Conservation (phyloP, 2,888 invertebrate species). For the Scrobipalpa atriplicella region DNA sequence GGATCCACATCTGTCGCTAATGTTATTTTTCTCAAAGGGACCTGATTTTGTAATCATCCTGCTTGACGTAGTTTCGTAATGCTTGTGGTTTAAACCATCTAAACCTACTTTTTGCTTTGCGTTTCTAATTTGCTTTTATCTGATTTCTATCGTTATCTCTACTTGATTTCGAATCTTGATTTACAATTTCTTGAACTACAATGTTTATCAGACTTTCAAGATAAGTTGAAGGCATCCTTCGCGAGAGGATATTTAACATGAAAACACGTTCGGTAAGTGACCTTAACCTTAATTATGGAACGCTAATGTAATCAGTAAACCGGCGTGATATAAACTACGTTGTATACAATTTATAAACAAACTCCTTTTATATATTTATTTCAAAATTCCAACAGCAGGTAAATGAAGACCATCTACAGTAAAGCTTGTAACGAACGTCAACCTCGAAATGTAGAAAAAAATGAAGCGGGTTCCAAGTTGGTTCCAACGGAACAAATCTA, state of each 20-base stretch:
- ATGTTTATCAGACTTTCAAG: slow-evolving; percentile 11
- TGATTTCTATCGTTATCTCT: neutral
- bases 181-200: neutral
- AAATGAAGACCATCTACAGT: neutral
- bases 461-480: slow-evolving; percentile 4
- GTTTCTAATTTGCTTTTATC: slow-evolving; percentile 1
- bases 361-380: neutral
- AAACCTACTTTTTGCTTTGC: neutral
- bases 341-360: slow-evolving; percentile 1
- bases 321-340: neutral
- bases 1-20: slow-evolving; percentile 74
- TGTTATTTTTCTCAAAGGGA: slow-evolving; percentile 50
- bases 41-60: slow-evolving; percentile 43
- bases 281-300: slow-evolving; percentile 12
- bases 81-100: neutral
- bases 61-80: slow-evolving; percentile 5
- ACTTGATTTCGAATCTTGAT: slow-evolving; percentile 3
- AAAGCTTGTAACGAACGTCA: slow-evolving; percentile 20
- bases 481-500: slow-evolving; percentile 27
- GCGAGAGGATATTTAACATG: neutral
- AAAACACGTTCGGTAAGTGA: slow-evolving; percentile 15
- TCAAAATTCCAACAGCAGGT: neutral
- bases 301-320: slow-evolving; percentile 14
- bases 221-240: slow-evolving; percentile 1
- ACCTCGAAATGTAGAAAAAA: slow-evolving; percentile 12